Base-by-base conservation (phyloP, 2,113 vertebrate species). In the Harpagus bidentatus region DNA sequence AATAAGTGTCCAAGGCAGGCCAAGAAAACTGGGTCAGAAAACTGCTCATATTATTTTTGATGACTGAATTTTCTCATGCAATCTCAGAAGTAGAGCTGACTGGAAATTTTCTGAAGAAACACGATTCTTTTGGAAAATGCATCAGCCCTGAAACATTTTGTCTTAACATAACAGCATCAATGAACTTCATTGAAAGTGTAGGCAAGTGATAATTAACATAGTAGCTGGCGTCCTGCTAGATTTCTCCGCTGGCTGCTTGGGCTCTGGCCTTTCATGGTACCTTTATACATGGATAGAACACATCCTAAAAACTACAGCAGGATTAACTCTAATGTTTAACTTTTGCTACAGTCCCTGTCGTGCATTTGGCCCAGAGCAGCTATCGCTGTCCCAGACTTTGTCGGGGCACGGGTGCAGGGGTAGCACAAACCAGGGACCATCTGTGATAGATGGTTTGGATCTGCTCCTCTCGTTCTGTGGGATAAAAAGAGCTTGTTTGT, bases 351-450 rank as follows among this genome's bases (percentile, higher is more conserved):
- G 12, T 36, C 19, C 25, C 28, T 82, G 42, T 66, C 20, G 10
- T 28, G 3, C 10, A 3, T 82, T 72, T 71, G 47, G 1, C 29
- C 19, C 61, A 86, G 34, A 62, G 2, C 13, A 52, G 18, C 26
- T 66, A 5, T 29, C 31, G 4, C 21, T 82, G 34, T 58, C 20
- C n/a, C 45, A 45, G 43, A 45, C 22, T 3, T 8, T 48, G 7
- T 6, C 0, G 0, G 25, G 13, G 21, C 10, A 13, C 3, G 12
- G 18, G 11, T 48, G 10, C 32, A 67, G 38, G 16, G 22, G 20
- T 7, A 59, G 28, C 21, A 58, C 19, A 72, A 77, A 83, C 16
- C 17, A 69, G 63, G 32, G 16, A 65, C 26, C 19, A 38, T 16
- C 63, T 67, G 22, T 47, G 40, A 29, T 4, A 73, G 40, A 18